Percentiles rank a stretch among this genome's conserved stretches.
phyloP scores from a whole-genome alignment of 2,797 vertebrate species.

The Pelobates cultripes region DNA sequence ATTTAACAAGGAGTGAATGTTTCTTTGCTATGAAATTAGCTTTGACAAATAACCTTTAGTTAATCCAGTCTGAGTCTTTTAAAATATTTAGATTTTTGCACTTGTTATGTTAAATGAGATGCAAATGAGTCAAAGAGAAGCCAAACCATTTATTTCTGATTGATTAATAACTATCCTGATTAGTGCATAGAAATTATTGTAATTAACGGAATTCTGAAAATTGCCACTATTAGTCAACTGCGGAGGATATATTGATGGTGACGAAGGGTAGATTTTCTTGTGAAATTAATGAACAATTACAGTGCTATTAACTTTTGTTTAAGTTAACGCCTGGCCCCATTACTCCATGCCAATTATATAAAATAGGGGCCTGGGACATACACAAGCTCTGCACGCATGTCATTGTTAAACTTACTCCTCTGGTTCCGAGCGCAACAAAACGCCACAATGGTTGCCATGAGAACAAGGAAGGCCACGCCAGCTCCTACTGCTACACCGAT shows the following conservation, averaged over 20 bases:
- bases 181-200: background rate
- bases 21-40: too few relatives aligned
- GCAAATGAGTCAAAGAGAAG: background rate
- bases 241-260: background rate
- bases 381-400: background rate
- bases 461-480: conserved; percentile 93
- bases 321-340: background rate
- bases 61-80: background rate
- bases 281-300: background rate
- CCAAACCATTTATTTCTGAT: background rate
- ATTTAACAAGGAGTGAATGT: too few relatives aligned
- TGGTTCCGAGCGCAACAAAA: conserved; percentile 98
- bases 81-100: background rate
- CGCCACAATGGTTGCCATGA: conserved; percentile 95
- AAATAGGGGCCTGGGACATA: background rate
- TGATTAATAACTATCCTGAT: background rate
- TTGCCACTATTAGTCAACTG: background rate
- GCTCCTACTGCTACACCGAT: conserved; percentile 97
- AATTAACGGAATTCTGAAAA: background rate
- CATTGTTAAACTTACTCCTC: conserved; percentile 84
- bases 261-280: background rate
- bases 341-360: background rate
- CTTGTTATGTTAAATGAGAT: background rate
- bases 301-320: background rate
- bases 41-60: background rate